phyloP scores from a whole-genome alignment of 2,888 invertebrate genomes.

The Rotaria sp. region DNA sequence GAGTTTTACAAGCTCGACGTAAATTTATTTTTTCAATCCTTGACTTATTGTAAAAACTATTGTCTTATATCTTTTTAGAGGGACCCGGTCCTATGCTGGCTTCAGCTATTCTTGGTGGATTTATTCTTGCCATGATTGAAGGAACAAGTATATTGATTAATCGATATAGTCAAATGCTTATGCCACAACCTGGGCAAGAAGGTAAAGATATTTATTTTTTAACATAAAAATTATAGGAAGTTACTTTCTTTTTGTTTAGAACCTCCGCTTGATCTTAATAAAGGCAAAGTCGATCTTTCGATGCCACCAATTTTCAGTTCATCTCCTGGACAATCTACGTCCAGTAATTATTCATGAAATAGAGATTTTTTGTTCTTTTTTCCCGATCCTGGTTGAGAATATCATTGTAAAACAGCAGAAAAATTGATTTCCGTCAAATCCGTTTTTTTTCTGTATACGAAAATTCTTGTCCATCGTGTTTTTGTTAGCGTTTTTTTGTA shows the following conservation, averaged over 20 bases:
- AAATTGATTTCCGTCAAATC: neutral
- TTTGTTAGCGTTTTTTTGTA: neutral
- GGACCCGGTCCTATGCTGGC: constrained; percentile 65
- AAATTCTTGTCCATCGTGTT: neutral
- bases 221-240: neutral
- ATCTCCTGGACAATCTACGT: neutral
- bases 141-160: constrained; percentile 58
- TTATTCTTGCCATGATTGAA: constrained; percentile 88
- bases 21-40: constrained; percentile 57
- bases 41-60: neutral
- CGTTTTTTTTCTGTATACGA: neutral
- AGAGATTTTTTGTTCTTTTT: neutral
- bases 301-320: neutral
- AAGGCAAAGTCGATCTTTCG: neutral
- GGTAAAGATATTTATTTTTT: neutral
- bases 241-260: neutral
- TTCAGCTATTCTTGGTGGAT: constrained; percentile 88
- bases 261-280: neutral
- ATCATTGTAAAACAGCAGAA: neutral
- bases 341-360: neutral
- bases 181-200: neutral
- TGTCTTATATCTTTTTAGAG: constrained; percentile 47
- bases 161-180: constrained; percentile 13
- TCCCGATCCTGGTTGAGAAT: neutral
- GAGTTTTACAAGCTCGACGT: constrained; percentile 87